Evolutionary conservation across 1,140 invertebrate species (phyloP).

Genomic region (Bursaphelenchus mucronatus): DNA sequence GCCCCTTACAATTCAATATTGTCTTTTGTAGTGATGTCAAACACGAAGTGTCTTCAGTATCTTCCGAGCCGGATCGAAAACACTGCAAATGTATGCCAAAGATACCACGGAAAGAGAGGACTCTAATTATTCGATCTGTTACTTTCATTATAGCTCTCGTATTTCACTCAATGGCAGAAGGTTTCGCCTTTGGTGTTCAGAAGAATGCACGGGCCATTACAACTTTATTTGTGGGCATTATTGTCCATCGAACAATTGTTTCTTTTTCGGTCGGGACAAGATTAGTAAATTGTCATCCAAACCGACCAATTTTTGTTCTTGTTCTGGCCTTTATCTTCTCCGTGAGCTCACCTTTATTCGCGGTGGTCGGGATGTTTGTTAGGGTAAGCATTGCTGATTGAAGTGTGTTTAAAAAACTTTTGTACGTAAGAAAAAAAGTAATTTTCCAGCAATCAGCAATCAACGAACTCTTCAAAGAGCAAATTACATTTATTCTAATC

Average conservation of each 20-base stretch:
- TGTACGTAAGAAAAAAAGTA: too few relatives aligned
- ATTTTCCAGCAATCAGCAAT: slow-evolving; percentile 21
- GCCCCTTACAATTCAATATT: too few relatives aligned
- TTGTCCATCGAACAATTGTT: slow-evolving; percentile 28
- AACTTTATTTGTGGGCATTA: slow-evolving; percentile 21
- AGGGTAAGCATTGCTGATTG: too few relatives aligned
- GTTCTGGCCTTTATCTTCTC: slow-evolving; percentile 21
- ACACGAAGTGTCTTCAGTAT: too few relatives aligned
- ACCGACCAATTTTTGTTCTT: slow-evolving; percentile 20
- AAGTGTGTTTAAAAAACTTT: too few relatives aligned
- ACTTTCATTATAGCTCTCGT: slow-evolving; percentile 23
- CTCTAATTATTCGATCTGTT: slow-evolving; percentile 20
- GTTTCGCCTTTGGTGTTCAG: slow-evolving; percentile 27
- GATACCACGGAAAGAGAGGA: too few relatives aligned
- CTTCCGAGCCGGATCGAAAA: slow-evolving; percentile 3
- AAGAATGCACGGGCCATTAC: slow-evolving; percentile 3
- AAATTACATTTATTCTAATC: slow-evolving; percentile 27
- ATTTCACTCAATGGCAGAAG: slow-evolving; percentile 27
- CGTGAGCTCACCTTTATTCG: slow-evolving; percentile 31
- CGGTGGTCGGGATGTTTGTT: slow-evolving; percentile 26
- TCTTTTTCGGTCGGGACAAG: slow-evolving; percentile 31
- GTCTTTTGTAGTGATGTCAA: not conserved
- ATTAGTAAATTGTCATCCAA: slow-evolving; percentile 35
- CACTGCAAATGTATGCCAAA: not conserved
- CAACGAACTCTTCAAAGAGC: slow-evolving; percentile 22